phyloP scores from a whole-genome alignment of 1,140 invertebrate genomes.

The Scaptomyza montana region DNA sequence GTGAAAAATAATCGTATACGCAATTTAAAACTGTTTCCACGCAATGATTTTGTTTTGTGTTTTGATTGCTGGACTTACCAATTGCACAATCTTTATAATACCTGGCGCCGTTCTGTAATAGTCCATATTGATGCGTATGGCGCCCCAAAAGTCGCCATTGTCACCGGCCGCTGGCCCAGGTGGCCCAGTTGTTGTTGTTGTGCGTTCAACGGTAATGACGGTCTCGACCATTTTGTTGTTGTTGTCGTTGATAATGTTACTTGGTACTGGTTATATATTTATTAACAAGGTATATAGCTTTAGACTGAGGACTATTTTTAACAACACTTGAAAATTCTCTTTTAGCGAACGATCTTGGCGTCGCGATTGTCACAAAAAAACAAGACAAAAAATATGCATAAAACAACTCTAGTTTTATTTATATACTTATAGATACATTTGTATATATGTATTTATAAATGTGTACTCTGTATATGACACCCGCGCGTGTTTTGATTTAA shows the following conservation, averaged over 20 bases:
- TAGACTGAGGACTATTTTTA: slow-evolving; percentile 58
- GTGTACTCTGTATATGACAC: slow-evolving; percentile 43
- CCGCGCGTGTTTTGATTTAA: slow-evolving; percentile 54
- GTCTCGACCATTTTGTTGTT: slow-evolving; percentile 87
- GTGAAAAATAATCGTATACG: slow-evolving; percentile 7
- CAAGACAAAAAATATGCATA: slow-evolving; percentile 65
- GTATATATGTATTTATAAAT: slow-evolving; percentile 4
- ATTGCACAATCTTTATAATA: slow-evolving; percentile 86
- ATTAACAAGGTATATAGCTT: slow-evolving; percentile 18
- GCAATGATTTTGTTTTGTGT: background rate
- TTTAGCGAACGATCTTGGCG: slow-evolving; percentile 23
- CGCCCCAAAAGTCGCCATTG: slow-evolving; percentile 84
- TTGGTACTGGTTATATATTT: background rate
- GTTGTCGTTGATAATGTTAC: slow-evolving; percentile 22
- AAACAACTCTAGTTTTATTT: slow-evolving; percentile 19
- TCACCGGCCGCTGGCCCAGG: slow-evolving; percentile 81
- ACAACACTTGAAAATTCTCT: slow-evolving; percentile 45
- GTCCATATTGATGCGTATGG: slow-evolving; percentile 85
- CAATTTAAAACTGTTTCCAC: slow-evolving; percentile 11
- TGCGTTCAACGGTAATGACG: slow-evolving; percentile 86
- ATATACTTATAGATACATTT: slow-evolving; percentile 37
- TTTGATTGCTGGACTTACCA: slow-evolving; percentile 84
- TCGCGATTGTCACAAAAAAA: slow-evolving; percentile 67
- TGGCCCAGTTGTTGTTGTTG: slow-evolving; percentile 86
- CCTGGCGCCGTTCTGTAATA: slow-evolving; percentile 87